Evolutionary conservation across 2,888 invertebrate genomes (phyloP).

Genomic region (Itoplectis maculator): DNA sequence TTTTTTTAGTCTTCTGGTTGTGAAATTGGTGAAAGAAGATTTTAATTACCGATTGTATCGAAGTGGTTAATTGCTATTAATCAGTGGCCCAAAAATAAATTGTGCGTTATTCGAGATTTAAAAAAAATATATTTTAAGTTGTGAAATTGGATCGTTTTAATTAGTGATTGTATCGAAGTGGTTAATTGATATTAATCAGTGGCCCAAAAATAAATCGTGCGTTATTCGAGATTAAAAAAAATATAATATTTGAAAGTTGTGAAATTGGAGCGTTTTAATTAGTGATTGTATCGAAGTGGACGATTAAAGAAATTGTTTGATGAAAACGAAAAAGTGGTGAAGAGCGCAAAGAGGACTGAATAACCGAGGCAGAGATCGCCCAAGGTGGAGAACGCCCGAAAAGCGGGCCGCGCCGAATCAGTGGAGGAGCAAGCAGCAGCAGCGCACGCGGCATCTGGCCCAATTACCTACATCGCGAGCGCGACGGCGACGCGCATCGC

Average conservation of each 20-base stretch:
- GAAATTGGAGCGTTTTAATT: neutral
- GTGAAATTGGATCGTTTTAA: neutral
- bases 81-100: no score
- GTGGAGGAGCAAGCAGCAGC: conserved; percentile 19
- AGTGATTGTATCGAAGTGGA: neutral
- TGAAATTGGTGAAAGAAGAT: neutral
- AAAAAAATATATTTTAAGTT: no score
- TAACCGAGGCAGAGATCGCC: conserved; percentile 50
- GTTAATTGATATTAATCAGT: no score
- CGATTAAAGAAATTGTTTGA: neutral
- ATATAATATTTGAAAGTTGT: no score
- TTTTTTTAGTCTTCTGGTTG: neutral
- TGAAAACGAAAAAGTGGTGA: conserved; percentile 7
- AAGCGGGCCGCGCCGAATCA: conserved; percentile 31
- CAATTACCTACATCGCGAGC: conserved; percentile 64
- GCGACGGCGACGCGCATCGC: conserved; percentile 37
- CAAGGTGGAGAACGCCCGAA: conserved; percentile 54
- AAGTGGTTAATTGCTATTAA: no score
- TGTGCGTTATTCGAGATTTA: no score
- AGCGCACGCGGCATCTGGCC: conserved; percentile 55
- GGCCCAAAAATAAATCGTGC: no score
- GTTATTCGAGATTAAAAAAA: no score
- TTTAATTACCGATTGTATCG: neutral
- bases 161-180: neutral
- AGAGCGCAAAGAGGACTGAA: conserved; percentile 11